Percentiles rank a stretch among this genome's conserved stretches.
These are phyloP conservation scores for Oreochromis grahami DNA, from an alignment of 2,797 vertebrate species.

Conservation along the genomic window DNA sequence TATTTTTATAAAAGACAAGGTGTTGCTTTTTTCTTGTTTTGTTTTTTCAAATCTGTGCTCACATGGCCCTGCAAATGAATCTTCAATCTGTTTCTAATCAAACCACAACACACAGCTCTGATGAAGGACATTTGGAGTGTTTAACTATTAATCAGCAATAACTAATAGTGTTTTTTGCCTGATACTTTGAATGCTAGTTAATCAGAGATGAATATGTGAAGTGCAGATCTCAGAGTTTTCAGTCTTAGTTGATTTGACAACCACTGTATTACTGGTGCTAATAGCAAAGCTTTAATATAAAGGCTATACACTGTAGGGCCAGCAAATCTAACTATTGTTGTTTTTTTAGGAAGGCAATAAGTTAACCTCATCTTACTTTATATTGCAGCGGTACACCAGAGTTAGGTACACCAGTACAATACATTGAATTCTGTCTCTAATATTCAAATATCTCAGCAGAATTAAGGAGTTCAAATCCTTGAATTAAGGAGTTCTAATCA, in stretches of 20 bases:
- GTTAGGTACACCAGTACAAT: neutral
- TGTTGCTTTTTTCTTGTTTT: fast-evolving
- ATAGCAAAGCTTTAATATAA: neutral
- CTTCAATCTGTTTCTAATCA: neutral
- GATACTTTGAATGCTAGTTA: neutral
- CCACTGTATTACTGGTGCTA: neutral
- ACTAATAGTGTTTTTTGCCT: neutral
- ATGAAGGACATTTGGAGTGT: neutral
- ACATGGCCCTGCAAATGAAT: neutral
- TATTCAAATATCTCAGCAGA: neutral
- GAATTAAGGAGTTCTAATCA: neutral
- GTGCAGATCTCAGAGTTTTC: neutral
- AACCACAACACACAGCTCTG: neutral
- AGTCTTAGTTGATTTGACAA: neutral
- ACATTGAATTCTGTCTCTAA: neutral
- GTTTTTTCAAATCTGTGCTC: neutral
- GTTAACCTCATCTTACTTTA: neutral
- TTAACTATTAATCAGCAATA: neutral
- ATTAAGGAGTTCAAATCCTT: neutral
- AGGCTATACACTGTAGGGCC: neutral
- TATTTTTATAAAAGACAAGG: neutral
- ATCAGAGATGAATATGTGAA: neutral
- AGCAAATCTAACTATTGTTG: neutral
- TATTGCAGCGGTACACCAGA: neutral
- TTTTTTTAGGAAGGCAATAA: neutral